Base-by-base conservation (phyloP, 1,140 invertebrate species). In the Drosophila sproati region DNA sequence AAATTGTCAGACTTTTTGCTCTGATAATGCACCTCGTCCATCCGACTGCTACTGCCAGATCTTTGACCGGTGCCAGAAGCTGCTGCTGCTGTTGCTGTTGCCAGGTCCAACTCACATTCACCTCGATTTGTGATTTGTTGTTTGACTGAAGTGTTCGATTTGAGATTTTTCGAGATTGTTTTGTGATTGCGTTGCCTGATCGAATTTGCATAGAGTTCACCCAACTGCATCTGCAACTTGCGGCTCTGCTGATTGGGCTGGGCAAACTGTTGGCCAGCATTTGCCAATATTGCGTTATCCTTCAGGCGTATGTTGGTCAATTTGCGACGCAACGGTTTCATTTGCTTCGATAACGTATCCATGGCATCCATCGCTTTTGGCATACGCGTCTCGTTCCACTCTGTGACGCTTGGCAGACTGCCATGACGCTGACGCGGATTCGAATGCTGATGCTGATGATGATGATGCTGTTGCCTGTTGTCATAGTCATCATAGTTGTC, bases 321-420 rank as follows among this genome's bases (percentile, higher is more conserved):
- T 39, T 68, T 73, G 12, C 63, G 56, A 0, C 71, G 55, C 37
- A 66, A 8, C 2, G 64, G 64, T n/a, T 73, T 73, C 10, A 3
- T 20, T n/a, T 69, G 64, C 20, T 43, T 56, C 0, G 5, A 4
- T 3, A 59, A 2, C 3, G 12, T 39, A 3, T 69, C 45, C 2
- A 41, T 3, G 39, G 7, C 6, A 2, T 31, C 28, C 3, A 35
- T 20, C 12, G 7, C 32, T 4, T 2, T 20, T 3, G 3, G 7
- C 5, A 0, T 43, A 10, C 41, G 20, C 2, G 83, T 69, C 43
- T 77, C 74, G 0, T 82, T 82, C 82, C 78, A 86, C 7, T 55
- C 55, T 20, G 20, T 20, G 20, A 20, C 20, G 20, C 20, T 20
- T 20, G 20, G 20, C 20, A 20, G 20, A 20, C 20, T 20, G 20